Percentiles rank a stretch among this genome's conserved stretches.
phyloP scores from a whole-genome alignment of 2,113 vertebrate genomes.

The Ceuthmochares aereus region DNA sequence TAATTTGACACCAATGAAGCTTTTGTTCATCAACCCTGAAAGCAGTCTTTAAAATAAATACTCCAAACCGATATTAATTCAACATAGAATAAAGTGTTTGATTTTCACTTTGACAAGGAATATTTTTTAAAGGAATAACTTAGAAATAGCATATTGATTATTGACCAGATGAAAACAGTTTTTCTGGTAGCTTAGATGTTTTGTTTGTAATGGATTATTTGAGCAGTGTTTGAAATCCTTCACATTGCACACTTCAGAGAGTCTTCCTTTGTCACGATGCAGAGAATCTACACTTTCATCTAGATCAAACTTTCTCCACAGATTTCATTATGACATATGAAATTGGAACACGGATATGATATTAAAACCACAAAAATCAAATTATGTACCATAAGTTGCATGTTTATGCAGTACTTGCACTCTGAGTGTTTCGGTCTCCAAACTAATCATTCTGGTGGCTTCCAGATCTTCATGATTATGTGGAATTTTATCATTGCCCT shows the following conservation, averaged over 20 bases:
- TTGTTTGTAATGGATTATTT: background rate
- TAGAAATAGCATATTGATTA: background rate
- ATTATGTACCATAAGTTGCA: background rate
- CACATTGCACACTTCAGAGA: background rate
- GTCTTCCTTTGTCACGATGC: background rate
- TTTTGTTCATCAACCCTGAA: background rate
- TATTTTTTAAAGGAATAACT: background rate
- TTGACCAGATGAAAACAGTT: background rate
- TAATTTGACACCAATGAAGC: background rate
- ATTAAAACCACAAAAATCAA: background rate
- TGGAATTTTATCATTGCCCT: background rate
- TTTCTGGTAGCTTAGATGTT: background rate
- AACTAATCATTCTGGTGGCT: background rate
- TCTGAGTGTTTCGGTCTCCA: background rate
- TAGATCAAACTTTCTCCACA: background rate
- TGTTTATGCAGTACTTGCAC: background rate
- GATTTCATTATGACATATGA: background rate
- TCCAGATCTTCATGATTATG: background rate
- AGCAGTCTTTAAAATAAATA: background rate
- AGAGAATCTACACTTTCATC: background rate
- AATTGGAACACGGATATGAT: background rate
- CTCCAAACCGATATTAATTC: background rate
- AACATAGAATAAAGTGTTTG: background rate
- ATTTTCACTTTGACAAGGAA: background rate
- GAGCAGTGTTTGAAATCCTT: background rate